Conservation (phyloP, 1,140 invertebrate genomes). For the Drosophila ambigua region DNA sequence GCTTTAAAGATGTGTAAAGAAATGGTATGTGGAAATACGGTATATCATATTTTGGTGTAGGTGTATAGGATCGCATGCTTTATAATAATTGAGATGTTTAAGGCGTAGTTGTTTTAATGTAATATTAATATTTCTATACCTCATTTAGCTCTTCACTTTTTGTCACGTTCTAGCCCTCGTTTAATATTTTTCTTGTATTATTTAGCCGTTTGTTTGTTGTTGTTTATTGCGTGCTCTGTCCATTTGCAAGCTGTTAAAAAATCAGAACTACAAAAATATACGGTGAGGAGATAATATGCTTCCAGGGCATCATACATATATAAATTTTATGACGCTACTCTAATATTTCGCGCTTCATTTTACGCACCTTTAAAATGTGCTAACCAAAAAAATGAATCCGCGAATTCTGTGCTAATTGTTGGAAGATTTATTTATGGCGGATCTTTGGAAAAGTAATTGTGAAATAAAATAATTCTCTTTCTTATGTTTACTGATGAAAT, state of each 20-base stretch:
- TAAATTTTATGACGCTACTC: slow-evolving; percentile 52
- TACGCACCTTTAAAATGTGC: slow-evolving; percentile 69
- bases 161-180: slow-evolving; percentile 4
- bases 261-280: slow-evolving; percentile 1
- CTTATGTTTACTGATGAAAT: slow-evolving; percentile 50
- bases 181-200: neutral
- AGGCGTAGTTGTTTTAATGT: neutral
- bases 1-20: neutral
- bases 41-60: too few species aligned
- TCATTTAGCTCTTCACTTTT: neutral
- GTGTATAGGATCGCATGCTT: too few species aligned
- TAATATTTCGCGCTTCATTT: slow-evolving; percentile 52
- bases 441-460: slow-evolving; percentile 51
- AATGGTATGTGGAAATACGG: too few species aligned
- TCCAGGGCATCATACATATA: neutral
- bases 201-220: neutral
- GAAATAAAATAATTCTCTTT: slow-evolving; percentile 23
- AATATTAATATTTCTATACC: neutral
- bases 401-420: slow-evolving; percentile 62
- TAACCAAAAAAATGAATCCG: slow-evolving; percentile 44
- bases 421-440: slow-evolving; percentile 34
- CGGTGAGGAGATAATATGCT: slow-evolving; percentile 12
- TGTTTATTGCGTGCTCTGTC: slow-evolving; percentile 37
- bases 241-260: slow-evolving; percentile 59
- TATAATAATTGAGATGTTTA: neutral